Evolutionary conservation across 2,888 invertebrate genomes (phyloP).

Genomic region (Tanaodytes sp.): DNA sequence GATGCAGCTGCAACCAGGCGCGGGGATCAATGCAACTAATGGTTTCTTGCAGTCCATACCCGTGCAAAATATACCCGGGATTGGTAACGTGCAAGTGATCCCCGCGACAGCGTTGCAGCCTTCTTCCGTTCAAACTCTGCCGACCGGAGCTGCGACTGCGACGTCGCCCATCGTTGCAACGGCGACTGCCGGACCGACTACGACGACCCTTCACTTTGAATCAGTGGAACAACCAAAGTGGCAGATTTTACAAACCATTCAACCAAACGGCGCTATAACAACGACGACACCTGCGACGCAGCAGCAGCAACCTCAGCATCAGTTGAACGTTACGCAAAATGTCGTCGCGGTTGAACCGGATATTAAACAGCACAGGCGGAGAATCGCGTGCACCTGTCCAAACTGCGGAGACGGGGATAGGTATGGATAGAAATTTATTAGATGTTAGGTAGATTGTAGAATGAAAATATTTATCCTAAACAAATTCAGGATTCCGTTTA

Average conservation of each 20-base stretch:
- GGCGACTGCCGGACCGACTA: conserved; percentile 52
- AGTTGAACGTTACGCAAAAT: conserved; percentile 56
- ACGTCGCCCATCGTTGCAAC: conserved; percentile 62
- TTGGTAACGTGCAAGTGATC: conserved; percentile 88
- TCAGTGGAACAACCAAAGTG: conserved; percentile 85
- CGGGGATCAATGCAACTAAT: conserved; percentile 73
- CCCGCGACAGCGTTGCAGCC: conserved; percentile 78
- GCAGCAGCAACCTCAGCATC: conserved; percentile 69
- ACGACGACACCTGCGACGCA: conserved; percentile 68
- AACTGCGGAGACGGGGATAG: conserved; percentile 94
- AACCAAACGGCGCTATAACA: conserved; percentile 66
- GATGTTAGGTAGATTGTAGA: no score
- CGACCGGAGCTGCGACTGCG: conserved; percentile 60
- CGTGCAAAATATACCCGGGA: conserved; percentile 84
- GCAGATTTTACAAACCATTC: conserved; percentile 80
- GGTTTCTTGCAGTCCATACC: conserved; percentile 78
- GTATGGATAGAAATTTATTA: conserved; percentile 63
- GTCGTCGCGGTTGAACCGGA: conserved; percentile 57
- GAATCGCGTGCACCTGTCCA: conserved; percentile 98
- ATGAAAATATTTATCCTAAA: no score
- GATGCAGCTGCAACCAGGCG: conserved; percentile 75
- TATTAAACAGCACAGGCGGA: conserved; percentile 74
- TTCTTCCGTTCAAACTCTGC: conserved; percentile 71
- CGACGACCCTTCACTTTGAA: conserved; percentile 81
- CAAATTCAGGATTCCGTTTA: no score